Evolutionary conservation across 2,797 vertebrate genomes (phyloP).

Genomic region (Mergus octosetaceus): DNA sequence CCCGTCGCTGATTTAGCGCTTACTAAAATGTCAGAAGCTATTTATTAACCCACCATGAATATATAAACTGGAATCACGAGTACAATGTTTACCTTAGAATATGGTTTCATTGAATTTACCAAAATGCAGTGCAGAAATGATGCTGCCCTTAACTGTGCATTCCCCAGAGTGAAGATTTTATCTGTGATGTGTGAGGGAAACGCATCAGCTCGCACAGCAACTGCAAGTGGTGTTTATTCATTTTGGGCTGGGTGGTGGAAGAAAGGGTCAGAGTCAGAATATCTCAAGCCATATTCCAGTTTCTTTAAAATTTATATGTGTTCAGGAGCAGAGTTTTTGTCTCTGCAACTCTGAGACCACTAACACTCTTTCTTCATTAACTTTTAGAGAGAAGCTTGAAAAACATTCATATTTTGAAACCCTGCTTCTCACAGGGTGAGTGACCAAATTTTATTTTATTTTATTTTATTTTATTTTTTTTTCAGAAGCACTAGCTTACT

Average conservation of each 20-base stretch:
- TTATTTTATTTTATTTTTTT: background rate
- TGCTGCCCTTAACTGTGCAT: background rate
- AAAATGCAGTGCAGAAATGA: background rate
- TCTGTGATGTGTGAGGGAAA: background rate
- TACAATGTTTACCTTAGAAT: background rate
- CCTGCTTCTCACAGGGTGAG: background rate
- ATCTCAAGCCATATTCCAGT: background rate
- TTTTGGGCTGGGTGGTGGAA: background rate
- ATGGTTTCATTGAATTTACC: background rate
- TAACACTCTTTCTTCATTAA: background rate
- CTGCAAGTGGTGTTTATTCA: background rate
- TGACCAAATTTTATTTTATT: background rate
- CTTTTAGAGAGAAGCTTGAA: background rate
- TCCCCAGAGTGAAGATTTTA: background rate
- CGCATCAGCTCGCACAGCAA: background rate
- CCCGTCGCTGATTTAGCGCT: background rate
- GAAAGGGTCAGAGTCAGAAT: conserved; percentile 44
- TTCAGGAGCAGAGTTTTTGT: background rate
- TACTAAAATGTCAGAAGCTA: background rate
- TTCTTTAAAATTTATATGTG: conserved; percentile 39
- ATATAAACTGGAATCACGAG: background rate
- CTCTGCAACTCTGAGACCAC: background rate
- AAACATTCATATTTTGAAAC: background rate
- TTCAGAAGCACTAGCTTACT: background rate
- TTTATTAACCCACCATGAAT: background rate